Evolutionary conservation across 2,797 vertebrate species (phyloP).

Genomic region (Lemur catta): DNA sequence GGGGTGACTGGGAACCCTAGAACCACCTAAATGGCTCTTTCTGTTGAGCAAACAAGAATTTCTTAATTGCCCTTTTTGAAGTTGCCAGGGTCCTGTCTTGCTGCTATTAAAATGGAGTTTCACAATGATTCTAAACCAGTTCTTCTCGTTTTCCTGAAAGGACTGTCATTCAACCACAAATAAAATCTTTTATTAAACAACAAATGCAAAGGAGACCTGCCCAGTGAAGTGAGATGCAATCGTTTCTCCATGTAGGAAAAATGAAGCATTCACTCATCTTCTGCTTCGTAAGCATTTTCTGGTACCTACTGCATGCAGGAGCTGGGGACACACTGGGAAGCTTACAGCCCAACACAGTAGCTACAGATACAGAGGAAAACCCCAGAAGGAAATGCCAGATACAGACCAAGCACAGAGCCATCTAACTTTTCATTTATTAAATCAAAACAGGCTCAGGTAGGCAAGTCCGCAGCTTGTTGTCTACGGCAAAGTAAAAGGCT

Average conservation of each 20-base stretch:
- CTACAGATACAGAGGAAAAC: not conserved
- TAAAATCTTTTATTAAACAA: constrained; percentile 63
- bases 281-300: not conserved
- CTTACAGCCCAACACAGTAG: not conserved
- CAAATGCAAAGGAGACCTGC: constrained; percentile 1
- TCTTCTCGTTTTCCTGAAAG: constrained; percentile 77
- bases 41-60: constrained; percentile 68
- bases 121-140: constrained; percentile 72
- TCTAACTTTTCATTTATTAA: not conserved
- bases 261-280: not conserved
- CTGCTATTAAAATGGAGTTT: constrained; percentile 72
- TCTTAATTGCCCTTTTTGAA: constrained; percentile 53
- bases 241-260: not conserved
- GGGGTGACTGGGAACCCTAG: not conserved
- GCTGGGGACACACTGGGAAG: too few relatives aligned
- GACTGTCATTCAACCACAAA: constrained; percentile 55
- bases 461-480: not conserved
- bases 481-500: not conserved
- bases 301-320: not conserved
- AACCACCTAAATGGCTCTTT: not conserved
- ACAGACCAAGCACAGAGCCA: not conserved
- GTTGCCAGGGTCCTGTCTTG: constrained; percentile 2
- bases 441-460: not conserved
- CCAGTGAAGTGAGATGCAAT: not conserved
- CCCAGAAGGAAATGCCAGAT: not conserved